Evolutionary conservation across 2,888 invertebrate genomes (phyloP), one percentile per base, ranked within the genome.

Genomic region (Papilio demoleus): DNA sequence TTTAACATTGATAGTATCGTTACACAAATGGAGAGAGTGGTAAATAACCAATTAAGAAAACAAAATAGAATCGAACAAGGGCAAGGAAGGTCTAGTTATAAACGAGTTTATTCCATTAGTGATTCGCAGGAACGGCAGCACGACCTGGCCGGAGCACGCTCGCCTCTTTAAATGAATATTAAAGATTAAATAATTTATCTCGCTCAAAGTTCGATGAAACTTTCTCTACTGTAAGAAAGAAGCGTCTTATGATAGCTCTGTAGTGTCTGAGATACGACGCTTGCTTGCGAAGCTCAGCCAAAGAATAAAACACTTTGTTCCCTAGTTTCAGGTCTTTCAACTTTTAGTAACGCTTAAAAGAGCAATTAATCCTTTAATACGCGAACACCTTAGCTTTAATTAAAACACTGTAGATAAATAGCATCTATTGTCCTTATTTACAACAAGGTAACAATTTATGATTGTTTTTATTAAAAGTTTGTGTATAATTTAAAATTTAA

Each of bases 161-260:
- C 77, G 79, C 78, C 81, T 82, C 80, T 81, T 85, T 85, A 86
- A 88, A 85, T 84, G 83, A 85, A 80, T 85, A 87, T 88, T 86
- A 86, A 86, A 88, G 81, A 88, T 87, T 85, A 87, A 88, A 87
- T 87, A 85, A 90, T 89, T 88, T 88, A 88, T 87, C 84, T 85
- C 80, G 75, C 72, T 76, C 78, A 85, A 86, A 89, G 83, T 88
- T 89, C 72, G 72, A 77, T 74, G 78, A 81, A 83, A 87, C 81
- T 88, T 86, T 77, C 78, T 76, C 53, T 27, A 27, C 80, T 75
- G 76, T 80, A 83, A 88, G 85, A 88, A 88, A 86, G 87, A 83
- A 79, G 76, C 75, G 72, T 76, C 75, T 77, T 77, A 80, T 79
- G 82, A 79, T 79, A 78, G 79, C 76, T 74, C 74, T 74, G 77